Evolutionary conservation across 2,888 invertebrate species (phyloP), one percentile per base, ranked within the genome.

Genomic region (Acleris cristana): DNA sequence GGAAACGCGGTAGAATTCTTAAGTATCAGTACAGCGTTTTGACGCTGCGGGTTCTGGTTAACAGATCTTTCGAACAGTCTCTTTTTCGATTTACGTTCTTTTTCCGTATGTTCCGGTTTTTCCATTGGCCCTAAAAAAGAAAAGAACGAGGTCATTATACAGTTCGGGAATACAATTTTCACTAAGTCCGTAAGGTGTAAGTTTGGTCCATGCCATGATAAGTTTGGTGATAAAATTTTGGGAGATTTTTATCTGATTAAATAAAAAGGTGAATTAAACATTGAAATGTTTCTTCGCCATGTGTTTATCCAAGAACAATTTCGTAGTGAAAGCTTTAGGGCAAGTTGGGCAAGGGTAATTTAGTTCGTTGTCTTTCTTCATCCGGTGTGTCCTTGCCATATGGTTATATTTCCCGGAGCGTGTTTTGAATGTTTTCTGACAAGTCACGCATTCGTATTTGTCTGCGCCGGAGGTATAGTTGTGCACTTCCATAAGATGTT

Each of bases 251-350:
- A 4, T 40, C 14, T 14, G 14, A 40, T 40, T 40, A 14, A 40
- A 40, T 40, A 40, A 40, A 14, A 8, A 26, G 26, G 3, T 49
- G 16, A 34, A 16, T 61, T 73, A 86, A 34, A 79, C 79, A 74
- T 90, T 92, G 56, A 89, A 90, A 79, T 94, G 94, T 74, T 93
- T 94, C 77, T 90, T 92, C 23, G 92, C 89, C 72, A 93, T 82
- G 75, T 94, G 94, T 71, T 92, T 93, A 71, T 94, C 94, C 75
- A 94, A 78, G 76, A 93, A 93, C 69, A 93, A 78, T 75, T 94
- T 93, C 1, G 92, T 92, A 2, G 92, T 93, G 72, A 94, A 94
- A 5, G 91, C 92, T 74, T 90, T 92, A 0, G 92, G 88, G 69
- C 94, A 94, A 72, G 87, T 88, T 12, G 88, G 84, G 72, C 94